Evolutionary conservation across 2,113 vertebrate species (phyloP).

Genomic region (Haliaeetus leucogaster): DNA sequence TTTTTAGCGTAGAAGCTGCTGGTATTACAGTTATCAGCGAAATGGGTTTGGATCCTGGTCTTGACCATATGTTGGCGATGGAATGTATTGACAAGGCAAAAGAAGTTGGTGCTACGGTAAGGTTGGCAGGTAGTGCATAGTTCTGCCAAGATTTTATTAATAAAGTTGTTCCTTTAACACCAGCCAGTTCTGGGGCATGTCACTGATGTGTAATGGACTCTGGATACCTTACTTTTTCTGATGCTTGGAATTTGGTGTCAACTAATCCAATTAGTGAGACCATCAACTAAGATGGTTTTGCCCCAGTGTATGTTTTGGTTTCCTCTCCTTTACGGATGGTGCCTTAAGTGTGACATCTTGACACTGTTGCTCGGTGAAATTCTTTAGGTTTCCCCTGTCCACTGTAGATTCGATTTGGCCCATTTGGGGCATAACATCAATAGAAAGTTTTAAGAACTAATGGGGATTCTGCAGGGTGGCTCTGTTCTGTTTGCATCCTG

Average conservation of each 20-base stretch:
- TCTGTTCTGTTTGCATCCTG: neutral
- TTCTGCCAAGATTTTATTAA: neutral
- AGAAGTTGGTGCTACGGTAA: constrained; percentile 89
- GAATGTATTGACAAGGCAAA: constrained; percentile 92
- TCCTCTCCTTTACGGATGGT: neutral
- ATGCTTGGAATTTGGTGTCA: neutral
- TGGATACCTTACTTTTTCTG: neutral
- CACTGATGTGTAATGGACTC: neutral
- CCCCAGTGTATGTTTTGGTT: neutral
- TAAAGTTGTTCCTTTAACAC: neutral
- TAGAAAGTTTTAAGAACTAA: neutral
- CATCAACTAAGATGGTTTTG: neutral
- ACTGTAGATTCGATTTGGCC: neutral
- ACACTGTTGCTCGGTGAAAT: neutral
- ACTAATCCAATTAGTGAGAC: neutral
- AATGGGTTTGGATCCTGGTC: constrained; percentile 96
- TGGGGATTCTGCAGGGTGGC: neutral
- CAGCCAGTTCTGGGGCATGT: neutral
- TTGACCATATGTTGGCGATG: constrained; percentile 98
- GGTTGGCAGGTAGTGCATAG: neutral
- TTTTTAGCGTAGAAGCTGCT: constrained; percentile 82
- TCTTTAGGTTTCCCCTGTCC: neutral
- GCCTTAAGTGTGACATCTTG: neutral
- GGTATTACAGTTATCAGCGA: constrained; percentile 91
- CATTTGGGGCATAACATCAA: neutral